These are phyloP conservation scores for Rhinolophus ferrumequinum DNA, from an alignment of 2,113 vertebrate genomes.

Conservation along the genomic window DNA sequence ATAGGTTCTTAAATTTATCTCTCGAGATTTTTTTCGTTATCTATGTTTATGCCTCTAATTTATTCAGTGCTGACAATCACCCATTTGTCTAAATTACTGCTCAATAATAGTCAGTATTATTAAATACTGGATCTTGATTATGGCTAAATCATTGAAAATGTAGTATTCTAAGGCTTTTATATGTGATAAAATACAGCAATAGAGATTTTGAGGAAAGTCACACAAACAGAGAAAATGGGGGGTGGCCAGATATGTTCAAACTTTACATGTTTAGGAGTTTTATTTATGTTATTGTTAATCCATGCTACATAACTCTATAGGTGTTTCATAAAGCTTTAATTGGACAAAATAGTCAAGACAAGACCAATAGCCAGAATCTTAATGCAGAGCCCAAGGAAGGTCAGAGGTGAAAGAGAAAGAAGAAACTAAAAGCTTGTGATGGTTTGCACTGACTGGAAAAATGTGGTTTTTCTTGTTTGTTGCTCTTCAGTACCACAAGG, in stretches of 20 bases:
- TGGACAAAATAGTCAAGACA: background rate
- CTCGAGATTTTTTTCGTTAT: background rate
- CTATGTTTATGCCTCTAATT: background rate
- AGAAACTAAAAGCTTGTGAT: background rate
- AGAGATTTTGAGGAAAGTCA: background rate
- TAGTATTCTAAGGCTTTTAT: background rate
- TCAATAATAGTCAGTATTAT: background rate
- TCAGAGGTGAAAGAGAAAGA: background rate
- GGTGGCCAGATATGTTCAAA: background rate
- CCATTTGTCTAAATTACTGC: background rate
- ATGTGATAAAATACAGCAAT: background rate
- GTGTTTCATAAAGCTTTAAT: background rate
- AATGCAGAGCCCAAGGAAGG: background rate
- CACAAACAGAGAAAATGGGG: background rate
- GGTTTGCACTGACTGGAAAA: background rate
- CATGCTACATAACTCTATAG: background rate
- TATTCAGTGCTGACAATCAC: background rate
- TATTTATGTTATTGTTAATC: background rate
- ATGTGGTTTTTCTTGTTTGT: background rate
- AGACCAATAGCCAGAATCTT: background rate
- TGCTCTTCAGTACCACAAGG: background rate
- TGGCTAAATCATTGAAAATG: background rate
- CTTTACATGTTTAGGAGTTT: background rate
- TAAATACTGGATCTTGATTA: background rate
- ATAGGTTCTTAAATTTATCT: background rate